Base-by-base conservation (phyloP, 2,797 vertebrate species). In the Rhyacichthys aspro region DNA sequence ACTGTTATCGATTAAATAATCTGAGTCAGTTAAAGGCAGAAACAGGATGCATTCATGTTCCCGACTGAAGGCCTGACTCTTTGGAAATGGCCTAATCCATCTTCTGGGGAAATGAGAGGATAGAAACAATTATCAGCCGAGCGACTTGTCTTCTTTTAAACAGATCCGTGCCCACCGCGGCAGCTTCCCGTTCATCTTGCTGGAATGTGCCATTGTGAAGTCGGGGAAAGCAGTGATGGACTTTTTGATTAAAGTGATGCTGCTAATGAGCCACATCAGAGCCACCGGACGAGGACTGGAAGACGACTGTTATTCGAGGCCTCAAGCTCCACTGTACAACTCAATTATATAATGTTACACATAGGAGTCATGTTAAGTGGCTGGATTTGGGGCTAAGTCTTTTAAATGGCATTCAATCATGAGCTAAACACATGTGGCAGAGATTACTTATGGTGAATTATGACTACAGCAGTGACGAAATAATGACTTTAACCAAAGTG, bases 1-100 rank as follows among this genome's bases (percentile, higher is more conserved):
- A 90, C 75, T 87, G 86, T 87, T 92, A 92, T 93, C 91, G 67
- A 86, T 90, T 87, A 79, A 89, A 89, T 83, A 82, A 91, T 90
- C 88, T 76, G 75, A 90, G 81, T 85, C 86, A 74, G 80, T 88
- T 73, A 77, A 74, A 78, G 71, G 63, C 72, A 71, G 74, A 80
- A 86, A 91, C 85, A 80, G 78, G 72, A 69, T 18, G 70, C 88
- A 89, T 90, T 92, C 86, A 87, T 90, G 83, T 74, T 72, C 70
- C 56, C 55, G 42, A 84, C 79, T 68, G 71, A 83, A 64, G 79
- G 64, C 55, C 65, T 18, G 72, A 67, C 81, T 81, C 82, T 68
- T 83, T 54, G 62, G 79, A 88, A 87, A 89, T 83, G 78, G 80
- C 66, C 86, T 88, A 84, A 91, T 92, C 90, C 87, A 89, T 92